Evolutionary conservation across 2,888 invertebrate species (phyloP), one percentile per base, ranked within the genome.

Genomic region (Eilema depressum): DNA sequence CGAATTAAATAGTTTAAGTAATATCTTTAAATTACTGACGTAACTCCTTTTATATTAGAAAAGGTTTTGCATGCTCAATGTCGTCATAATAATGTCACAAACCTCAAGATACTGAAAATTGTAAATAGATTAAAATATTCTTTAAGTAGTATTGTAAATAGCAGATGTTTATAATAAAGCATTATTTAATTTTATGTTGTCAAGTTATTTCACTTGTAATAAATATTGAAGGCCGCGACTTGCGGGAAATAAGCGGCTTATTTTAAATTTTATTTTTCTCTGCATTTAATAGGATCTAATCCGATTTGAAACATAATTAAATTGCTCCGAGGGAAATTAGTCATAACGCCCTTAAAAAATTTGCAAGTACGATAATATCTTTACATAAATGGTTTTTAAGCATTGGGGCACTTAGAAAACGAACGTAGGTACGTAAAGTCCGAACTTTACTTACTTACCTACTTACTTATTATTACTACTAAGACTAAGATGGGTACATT

Each of bases 101-200:
- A 72, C 76, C 71, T 73, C 72, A 66, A 47, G 12, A 59, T 69
- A 62, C 11, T 69, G 59, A 72, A 67, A 73, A 72, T 66, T 81
- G 80, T 80, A 80, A 80, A 82, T 75, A 75, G 41, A 70, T 59
- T 60, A 66, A 63, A 70, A 68, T 70, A 68, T 30, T 26, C 11
- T 59, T 8, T 63, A 72, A 57, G 11, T 75, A 53, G 68, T 66
- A 68, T 75, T 77, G 79, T 79, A 79, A 71, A 81, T 79, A 84
- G 79, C 77, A 75, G 60, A 77, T 82, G 78, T 61, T 74, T 80
- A 66, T 76, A 84, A 79, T 86, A 84, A 86, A 85, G 70, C 66
- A 77, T 78, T 85, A 86, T 86, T 85, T 85, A 86, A 86, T 79
- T 78, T 53, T 53, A 53, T 53, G 53, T n/a, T n/a, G 53, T 53